Evolutionary conservation across 2,797 vertebrate genomes (phyloP).

Genomic region (Natrix natrix): DNA sequence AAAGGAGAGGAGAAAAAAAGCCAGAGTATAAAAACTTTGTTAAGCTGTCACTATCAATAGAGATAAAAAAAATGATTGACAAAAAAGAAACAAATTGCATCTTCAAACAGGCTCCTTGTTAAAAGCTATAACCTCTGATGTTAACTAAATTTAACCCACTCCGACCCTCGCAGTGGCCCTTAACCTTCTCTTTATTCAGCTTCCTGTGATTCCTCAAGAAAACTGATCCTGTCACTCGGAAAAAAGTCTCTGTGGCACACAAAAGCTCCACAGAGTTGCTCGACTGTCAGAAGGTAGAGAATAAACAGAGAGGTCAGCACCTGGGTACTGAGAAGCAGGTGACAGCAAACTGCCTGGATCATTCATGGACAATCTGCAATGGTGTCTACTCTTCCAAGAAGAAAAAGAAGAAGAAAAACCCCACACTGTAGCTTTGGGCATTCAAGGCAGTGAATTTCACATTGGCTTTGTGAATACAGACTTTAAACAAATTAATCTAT

Average conservation of each 20-base stretch:
- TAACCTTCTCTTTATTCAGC: slow-evolving; percentile 75
- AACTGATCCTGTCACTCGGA: slow-evolving; percentile 67
- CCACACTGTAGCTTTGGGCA: slow-evolving; percentile 74
- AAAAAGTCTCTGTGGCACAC: slow-evolving; percentile 72
- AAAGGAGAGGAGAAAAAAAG: slow-evolving; percentile 71
- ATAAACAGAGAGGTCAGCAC: slow-evolving; percentile 78
- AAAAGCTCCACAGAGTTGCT: slow-evolving; percentile 72
- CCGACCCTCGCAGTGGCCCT: slow-evolving; percentile 71
- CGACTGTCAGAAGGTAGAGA: slow-evolving; percentile 68
- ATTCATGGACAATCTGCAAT: slow-evolving; percentile 70
- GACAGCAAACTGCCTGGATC: slow-evolving; percentile 70
- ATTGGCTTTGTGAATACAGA: slow-evolving; percentile 80
- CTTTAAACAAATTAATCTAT: slow-evolving; percentile 93
- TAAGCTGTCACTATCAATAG: slow-evolving; percentile 78
- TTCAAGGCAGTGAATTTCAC: slow-evolving; percentile 85
- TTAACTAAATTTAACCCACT: slow-evolving; percentile 78
- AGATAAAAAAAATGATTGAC: slow-evolving; percentile 68
- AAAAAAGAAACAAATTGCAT: slow-evolving; percentile 81
- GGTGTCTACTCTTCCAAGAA: slow-evolving; percentile 65
- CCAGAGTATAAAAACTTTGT: slow-evolving; percentile 76
- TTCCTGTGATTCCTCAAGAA: slow-evolving; percentile 73
- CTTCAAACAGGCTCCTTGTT: slow-evolving; percentile 75
- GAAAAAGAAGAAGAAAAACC: slow-evolving; percentile 46
- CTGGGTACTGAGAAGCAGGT: slow-evolving; percentile 82
- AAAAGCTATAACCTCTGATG: slow-evolving; percentile 80